Evolutionary conservation across 2,888 invertebrate genomes (phyloP), one percentile per base, ranked within the genome.

Genomic region (Aproaerema taeniolella): DNA sequence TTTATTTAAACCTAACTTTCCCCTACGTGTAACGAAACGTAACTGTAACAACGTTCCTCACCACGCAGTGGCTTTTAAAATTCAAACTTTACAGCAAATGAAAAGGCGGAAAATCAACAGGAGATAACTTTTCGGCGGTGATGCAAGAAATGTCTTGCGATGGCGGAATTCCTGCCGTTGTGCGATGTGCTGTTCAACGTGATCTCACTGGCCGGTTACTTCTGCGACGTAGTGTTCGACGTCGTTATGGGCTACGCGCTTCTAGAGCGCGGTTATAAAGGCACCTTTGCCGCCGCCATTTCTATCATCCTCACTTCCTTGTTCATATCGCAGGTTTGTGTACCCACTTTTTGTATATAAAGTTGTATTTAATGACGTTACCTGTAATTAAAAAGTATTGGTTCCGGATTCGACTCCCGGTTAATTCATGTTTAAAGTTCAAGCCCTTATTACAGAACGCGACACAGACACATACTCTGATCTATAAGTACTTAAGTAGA

Each of bases 111-210:
- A 49, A 53, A 39, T 34, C 41, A 26, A 45, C 45, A 26, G 12
- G 20, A 20, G 20, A 8, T 20, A 6, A 8, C 20, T 20, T 20
- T 6, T 4, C 8, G 20, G n/a, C n/a, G n/a, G n/a, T n/a, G n/a
- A n/a, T n/a, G n/a, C 61, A 61, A 67, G 80, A 72, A 68, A 82
- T 81, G 82, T 66, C 55, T 56, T 63, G 79, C 69, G 61, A 87
- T 87, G 92, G 91, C 92, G 79, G 95, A 96, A 88, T 95, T 95
- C 78, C 89, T 96, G 78, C 95, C 95, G 54, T 89, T 96, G 70
- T 96, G 96, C 89, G 96, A 96, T 86, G 93, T 95, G 50, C 88
- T 96, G 33, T 96, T 96, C 88, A 96, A 96, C 82, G 93, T 96
- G 71, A 95, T 95, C 58, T 95, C 95, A 33, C 85, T 96, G 54